Percentiles rank a stretch among this genome's conserved stretches.
These are phyloP conservation scores for Pristionchus pacificus DNA, from an alignment of 1,140 invertebrate species.

Conservation along the genomic window DNA sequence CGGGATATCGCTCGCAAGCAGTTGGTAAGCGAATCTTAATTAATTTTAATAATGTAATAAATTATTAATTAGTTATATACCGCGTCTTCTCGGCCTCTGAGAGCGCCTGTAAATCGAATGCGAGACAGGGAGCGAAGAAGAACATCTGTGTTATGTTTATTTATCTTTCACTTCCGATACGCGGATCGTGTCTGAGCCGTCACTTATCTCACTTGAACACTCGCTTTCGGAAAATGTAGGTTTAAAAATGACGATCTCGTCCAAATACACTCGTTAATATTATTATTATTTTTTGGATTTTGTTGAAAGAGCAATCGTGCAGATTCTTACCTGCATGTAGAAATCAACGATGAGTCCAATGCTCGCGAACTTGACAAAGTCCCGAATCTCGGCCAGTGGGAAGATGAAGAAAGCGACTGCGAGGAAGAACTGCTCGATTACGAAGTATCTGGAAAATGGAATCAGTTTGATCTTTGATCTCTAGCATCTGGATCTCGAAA, in stretches of 20 bases:
- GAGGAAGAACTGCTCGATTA: constrained; percentile 41
- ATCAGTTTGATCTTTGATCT: no score
- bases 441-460: constrained; percentile 41
- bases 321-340: constrained; percentile 46
- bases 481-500: no score
- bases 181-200: no score
- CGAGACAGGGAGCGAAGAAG: constrained; percentile 48
- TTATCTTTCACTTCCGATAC: no score
- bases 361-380: constrained; percentile 44
- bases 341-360: constrained; percentile 48
- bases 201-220: background rate
- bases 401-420: constrained; percentile 39
- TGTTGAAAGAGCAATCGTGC: background rate
- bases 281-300: background rate
- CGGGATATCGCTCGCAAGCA: constrained; percentile 44
- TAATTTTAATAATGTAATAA: no score
- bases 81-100: constrained; percentile 31
- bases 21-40: constrained; percentile 42
- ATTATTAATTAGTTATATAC: no score
- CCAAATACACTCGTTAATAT: no score
- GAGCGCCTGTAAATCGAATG: constrained; percentile 42
- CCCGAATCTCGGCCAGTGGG: constrained; percentile 46
- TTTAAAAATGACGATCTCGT: no score
- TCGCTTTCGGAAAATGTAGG: no score
- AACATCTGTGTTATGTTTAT: constrained; percentile 35